Base-by-base conservation (phyloP, 2,888 invertebrate genomes). In the Hololepta plana region DNA sequence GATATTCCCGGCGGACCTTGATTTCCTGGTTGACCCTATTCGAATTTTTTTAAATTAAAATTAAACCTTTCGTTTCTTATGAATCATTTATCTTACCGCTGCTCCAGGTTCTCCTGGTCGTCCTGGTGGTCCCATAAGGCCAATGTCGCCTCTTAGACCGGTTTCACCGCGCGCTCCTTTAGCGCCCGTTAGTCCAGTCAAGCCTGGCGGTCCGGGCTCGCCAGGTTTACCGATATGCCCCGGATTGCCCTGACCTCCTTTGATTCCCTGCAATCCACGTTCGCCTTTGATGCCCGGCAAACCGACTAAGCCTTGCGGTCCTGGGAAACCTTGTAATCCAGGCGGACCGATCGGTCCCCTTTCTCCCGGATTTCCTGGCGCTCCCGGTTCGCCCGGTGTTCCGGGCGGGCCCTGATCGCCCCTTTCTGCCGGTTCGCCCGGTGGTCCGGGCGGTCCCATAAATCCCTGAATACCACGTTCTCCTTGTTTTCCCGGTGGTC, bases 361-460 rank as follows among this genome's bases (percentile, higher is more conserved):
- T 38, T 81, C 80, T 17, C 82, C 84, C 2, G 70, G 63, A 2
- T 63, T 61, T 16, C 82, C 84, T 3, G 69, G 64, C 2, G 66
- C 63, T 1, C 84, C 84, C 2, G 64, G 53, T n/a, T 80, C 72
- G 2, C 82, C 82, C 4, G 72, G 62, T 1, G 63, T 51, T 2
- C 84, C 84, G 1, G 76, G 67, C 4, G 64, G 54, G 3, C 82
- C 82, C 1, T 72, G 62, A 41, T 80, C 80, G 11, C 82, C 81
- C 41, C 80, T 58, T 49, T 81, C 80, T 0, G 75, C 82, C 23
- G 76, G 71, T 50, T 82, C 82, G 9, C 84, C 84, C 0, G 77
- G 76, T 2, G 76, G 72, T 2, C 84, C 84, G 1, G 64, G 59
- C 1, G 73, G 70, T 3, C 82, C 82, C 12, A 74, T 51, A 9